Conservation (phyloP, 35 echinoderm and acorn worm genomes). For the Amphiura filiformis region DNA sequence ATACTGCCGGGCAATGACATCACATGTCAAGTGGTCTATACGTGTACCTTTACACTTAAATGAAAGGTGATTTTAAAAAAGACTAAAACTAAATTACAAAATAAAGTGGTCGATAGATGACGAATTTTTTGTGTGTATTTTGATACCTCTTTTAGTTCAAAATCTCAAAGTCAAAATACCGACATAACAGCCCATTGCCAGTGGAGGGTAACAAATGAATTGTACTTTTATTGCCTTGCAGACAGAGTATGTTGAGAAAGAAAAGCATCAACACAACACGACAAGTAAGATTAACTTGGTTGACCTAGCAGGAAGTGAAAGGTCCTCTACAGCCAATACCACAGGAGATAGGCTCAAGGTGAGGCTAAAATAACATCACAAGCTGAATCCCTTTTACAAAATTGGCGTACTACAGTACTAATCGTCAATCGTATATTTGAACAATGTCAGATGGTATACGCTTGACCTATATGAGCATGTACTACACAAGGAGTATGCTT, state of each 20-base stretch:
- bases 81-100: too few species aligned
- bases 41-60: too few species aligned
- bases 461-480: neutral
- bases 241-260: conserved; percentile 78
- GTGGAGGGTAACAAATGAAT: too few species aligned
- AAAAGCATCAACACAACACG: conserved; percentile 67
- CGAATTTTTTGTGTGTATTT: too few species aligned
- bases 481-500: neutral
- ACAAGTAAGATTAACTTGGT: conserved; percentile 88
- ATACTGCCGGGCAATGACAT: too few species aligned
- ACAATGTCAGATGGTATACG: neutral
- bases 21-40: too few species aligned
- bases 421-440: neutral
- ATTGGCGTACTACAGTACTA: neutral
- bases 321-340: conserved; percentile 66
- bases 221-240: too few species aligned
- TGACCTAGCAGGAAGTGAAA: conserved; percentile 94
- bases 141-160: too few species aligned
- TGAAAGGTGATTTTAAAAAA: too few species aligned
- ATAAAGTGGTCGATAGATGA: too few species aligned
- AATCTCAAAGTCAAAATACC: too few species aligned
- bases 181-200: too few species aligned
- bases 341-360: conserved; percentile 91
- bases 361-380: neutral
- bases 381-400: neutral